Evolutionary conservation across 2,888 invertebrate genomes (phyloP), one percentile per base, ranked within the genome.

Genomic region (Endotricha flammealis): DNA sequence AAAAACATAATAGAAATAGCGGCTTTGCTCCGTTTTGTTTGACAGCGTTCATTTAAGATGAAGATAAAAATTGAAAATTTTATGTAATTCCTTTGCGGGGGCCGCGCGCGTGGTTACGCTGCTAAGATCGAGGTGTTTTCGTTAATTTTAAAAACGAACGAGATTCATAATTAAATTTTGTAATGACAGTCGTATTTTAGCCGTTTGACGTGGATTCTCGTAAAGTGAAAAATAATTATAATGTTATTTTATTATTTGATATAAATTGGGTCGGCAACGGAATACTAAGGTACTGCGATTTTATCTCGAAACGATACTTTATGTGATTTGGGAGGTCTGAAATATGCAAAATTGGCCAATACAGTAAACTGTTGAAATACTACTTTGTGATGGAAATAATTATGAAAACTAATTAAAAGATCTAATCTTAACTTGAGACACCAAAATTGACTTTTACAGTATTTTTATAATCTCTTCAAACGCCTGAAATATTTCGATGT

Each of bases 311-410:
- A 16, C 4, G 6, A 39, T 47, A 58, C 57, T 48, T 47, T 41
- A 54, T 47, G 54, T 54, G 55, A 58, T 59, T 61, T 48, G 48
- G 50, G 56, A 63, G 62, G 61, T 53, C 50, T 16, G 17, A 33
- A 33, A 33, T 17, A 33, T 33, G n/a, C n/a, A n/a, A n/a, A n/a
- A n/a, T n/a, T n/a, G n/a, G n/a, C n/a, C n/a, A n/a, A n/a, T n/a
- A n/a, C n/a, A n/a, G n/a, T n/a, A n/a, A n/a, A n/a, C n/a, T n/a
- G n/a, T n/a, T n/a, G n/a, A n/a, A n/a, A n/a, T n/a, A n/a, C n/a
- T n/a, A n/a, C n/a, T n/a, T n/a, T n/a, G n/a, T n/a, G n/a, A n/a
- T n/a, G n/a, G n/a, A n/a, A n/a, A n/a, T n/a, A n/a, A n/a, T n/a
- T n/a, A n/a, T n/a, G n/a, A n/a, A n/a, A n/a, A n/a, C n/a, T n/a